phyloP scores from a whole-genome alignment of 2,113 vertebrate genomes.

The Ardeotis arabs region DNA sequence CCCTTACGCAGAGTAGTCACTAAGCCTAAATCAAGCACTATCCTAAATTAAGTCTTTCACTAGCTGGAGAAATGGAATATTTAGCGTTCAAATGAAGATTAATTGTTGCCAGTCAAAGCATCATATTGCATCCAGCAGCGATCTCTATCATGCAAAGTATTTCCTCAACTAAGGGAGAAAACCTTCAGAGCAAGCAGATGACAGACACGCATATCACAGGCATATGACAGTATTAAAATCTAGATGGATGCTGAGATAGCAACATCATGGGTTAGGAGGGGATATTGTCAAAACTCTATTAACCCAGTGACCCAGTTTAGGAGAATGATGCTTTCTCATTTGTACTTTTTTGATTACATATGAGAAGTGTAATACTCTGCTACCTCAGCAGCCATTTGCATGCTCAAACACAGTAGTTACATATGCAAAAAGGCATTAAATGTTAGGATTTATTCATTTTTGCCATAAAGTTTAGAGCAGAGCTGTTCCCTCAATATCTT shows the following conservation, averaged over 20 bases:
- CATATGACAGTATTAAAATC: neutral
- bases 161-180: neutral
- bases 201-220: neutral
- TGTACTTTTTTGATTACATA: neutral
- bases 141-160: neutral
- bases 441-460: neutral
- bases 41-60: slow-evolving; percentile 6
- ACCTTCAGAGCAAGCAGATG: neutral
- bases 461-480: neutral
- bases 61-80: slow-evolving; percentile 14
- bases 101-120: slow-evolving; percentile 38
- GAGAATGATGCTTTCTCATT: neutral
- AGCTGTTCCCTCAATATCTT: neutral
- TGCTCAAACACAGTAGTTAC: neutral
- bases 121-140: neutral
- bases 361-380: neutral
- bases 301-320: slow-evolving; percentile 32
- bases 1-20: neutral
- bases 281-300: slow-evolving; percentile 3
- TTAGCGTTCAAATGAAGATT: slow-evolving; percentile 4
- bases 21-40: neutral
- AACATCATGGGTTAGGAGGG: neutral
- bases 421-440: neutral
- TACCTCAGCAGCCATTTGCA: neutral
- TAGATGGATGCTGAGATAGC: neutral